Evolutionary conservation across 2,113 vertebrate genomes (phyloP), one percentile per base, ranked within the genome.

Genomic region (Chaetodon auriga): DNA sequence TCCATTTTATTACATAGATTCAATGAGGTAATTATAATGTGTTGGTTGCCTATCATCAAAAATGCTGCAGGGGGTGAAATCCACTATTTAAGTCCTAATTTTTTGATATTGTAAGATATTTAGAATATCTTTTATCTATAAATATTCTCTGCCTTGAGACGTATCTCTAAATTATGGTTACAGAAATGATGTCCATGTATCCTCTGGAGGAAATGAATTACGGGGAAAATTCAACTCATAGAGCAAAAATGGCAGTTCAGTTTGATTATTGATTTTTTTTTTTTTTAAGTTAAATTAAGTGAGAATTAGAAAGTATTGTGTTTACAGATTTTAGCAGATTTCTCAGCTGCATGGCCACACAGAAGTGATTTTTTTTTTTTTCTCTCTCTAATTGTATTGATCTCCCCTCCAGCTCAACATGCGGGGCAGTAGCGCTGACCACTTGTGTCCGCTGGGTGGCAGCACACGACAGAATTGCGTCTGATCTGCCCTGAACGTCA

Each of bases 391-490:
- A 45, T 45, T 45, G 43, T 45, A 1, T 45, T 45, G 2, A 45
- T 11, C 2, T 45, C 43, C 6, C 8, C 38, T 45, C 43, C 43
- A 45, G 46, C 1, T 41, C 38, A 41, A 64, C 2, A 6, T 43
- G 36, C 15, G 21, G 30, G 13, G 19, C 5, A 7, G 21, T 18
- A 0, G 41, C 1, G 30, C 0, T 70, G 45, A 18, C 4, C 14
- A 3, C 4, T 5, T 51, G 1, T 8, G 0, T 43, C 80, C 92
- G 60, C 51, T 25, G 48, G 93, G 19, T 63, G 88, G 86, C 90
- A 82, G 79, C 79, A 83, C 14, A 58, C 45, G 4, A 1, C 58
- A 63, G 7, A 60, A 5, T 4, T 2, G 64, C 43, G 9, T 43
- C 2, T 35, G 43, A 9, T 54, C 57, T 10, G 51, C 80, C 11